Conservation (phyloP, 1,140 invertebrate species). For the Latrodectus geometricus region DNA sequence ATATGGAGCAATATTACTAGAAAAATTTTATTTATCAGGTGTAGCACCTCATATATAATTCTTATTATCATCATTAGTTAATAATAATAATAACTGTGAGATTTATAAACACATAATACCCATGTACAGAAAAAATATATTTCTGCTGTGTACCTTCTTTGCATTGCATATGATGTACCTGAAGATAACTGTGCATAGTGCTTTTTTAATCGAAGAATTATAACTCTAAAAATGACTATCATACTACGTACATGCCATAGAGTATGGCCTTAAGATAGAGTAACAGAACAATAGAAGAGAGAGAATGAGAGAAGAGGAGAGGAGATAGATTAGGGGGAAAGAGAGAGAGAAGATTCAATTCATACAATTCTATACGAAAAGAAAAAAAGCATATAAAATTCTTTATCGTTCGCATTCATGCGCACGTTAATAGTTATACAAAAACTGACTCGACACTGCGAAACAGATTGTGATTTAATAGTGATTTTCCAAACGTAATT, state of each 20-base stretch:
- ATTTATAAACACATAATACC: conserved; percentile 46
- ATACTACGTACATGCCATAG: conserved; percentile 35
- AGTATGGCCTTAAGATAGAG: conserved; percentile 34
- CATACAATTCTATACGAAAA: conserved; percentile 22
- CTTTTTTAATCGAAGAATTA: conserved; percentile 57
- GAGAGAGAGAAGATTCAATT: conserved; percentile 26
- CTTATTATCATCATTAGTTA: neutral
- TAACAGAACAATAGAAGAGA: conserved; percentile 26
- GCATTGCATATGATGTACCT: conserved; percentile 45
- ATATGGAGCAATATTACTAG: conserved; percentile 51
- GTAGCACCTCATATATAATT: conserved; percentile 45
- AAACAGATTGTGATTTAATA: conserved; percentile 27
- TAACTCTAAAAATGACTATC: conserved; percentile 51
- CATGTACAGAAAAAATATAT: conserved; percentile 41
- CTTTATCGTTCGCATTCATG: conserved; percentile 54
- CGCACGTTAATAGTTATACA: conserved; percentile 46
- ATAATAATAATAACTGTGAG: conserved; percentile 44
- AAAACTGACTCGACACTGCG: conserved; percentile 18
- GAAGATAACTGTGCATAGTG: conserved; percentile 58
- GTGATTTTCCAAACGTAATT: conserved; percentile 49
- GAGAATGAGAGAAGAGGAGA: conserved; percentile 34
- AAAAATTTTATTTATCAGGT: conserved; percentile 50
- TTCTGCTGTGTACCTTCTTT: conserved; percentile 46
- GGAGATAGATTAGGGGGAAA: conserved; percentile 23
- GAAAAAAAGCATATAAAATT: conserved; percentile 24